Conservation (phyloP, 2,113 vertebrate species). For the Castor canadensis region DNA sequence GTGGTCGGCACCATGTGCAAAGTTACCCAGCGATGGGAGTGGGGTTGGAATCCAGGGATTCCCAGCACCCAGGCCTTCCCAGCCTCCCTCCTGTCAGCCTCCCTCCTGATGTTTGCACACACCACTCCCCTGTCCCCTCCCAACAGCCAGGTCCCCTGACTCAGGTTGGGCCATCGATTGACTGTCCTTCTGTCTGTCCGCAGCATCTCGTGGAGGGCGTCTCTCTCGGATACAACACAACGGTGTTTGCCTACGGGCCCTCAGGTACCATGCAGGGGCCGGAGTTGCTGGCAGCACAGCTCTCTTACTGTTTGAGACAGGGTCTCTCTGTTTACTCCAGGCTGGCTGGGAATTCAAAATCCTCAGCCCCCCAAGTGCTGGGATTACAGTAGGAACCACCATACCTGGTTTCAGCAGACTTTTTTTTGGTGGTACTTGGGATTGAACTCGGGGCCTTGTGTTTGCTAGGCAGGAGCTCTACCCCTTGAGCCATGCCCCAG, state of each 20-base stretch:
- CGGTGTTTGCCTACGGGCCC: constrained; percentile 79
- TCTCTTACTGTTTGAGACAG: not conserved
- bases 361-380: too few relatives aligned
- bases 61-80: too few relatives aligned
- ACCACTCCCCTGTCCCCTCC: not conserved
- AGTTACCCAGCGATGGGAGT: not conserved
- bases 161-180: not conserved
- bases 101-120: not conserved
- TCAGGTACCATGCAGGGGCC: constrained; percentile 77
- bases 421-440: not conserved
- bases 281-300: not conserved
- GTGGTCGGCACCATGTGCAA: rapidly evolving
- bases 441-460: not conserved
- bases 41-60: not conserved
- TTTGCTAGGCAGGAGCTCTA: not conserved
- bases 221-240: constrained; percentile 83
- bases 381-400: too few relatives aligned
- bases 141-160: not conserved
- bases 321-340: not conserved
- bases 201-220: constrained; percentile 81
- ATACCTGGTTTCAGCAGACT: too few relatives aligned
- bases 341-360: not conserved
- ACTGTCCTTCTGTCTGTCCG: constrained; percentile 18
- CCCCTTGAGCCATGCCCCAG: not conserved
- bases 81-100: not conserved